Evolutionary conservation across 2,797 vertebrate species (phyloP).

Genomic region (Botia kubotai): DNA sequence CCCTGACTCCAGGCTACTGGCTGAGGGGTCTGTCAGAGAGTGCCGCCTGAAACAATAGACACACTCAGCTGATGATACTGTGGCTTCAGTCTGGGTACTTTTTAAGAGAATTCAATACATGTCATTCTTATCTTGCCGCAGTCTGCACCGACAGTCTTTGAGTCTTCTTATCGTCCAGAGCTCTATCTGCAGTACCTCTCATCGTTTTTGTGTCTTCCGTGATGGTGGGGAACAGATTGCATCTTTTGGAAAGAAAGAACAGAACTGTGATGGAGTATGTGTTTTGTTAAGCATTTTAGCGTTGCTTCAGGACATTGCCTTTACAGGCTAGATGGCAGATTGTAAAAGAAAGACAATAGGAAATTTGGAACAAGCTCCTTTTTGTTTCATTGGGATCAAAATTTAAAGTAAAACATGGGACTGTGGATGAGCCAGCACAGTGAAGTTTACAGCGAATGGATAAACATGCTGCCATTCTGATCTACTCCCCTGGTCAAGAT

Average conservation of each 20-base stretch:
- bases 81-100: slow-evolving; percentile 3
- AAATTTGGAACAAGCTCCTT: not conserved
- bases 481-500: slow-evolving; percentile 57
- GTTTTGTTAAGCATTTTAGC: not conserved
- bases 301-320: not conserved
- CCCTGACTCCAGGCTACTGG: not conserved
- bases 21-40: slow-evolving; percentile 9
- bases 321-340: not conserved
- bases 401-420: slow-evolving; percentile 14
- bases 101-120: not conserved
- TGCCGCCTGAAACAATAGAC: slow-evolving; percentile 22
- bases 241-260: not conserved
- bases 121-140: not conserved
- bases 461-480: slow-evolving; percentile 1
- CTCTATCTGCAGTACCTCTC: not conserved
- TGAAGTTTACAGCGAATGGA: slow-evolving; percentile 16
- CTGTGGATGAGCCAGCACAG: not conserved
- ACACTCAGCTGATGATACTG: not conserved
- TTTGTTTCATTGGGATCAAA: not conserved
- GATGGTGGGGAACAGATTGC: not conserved
- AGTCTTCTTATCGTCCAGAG: not conserved
- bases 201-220: slow-evolving; percentile 22
- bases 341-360: slow-evolving; percentile 52
- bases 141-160: slow-evolving; percentile 1
- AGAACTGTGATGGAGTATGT: slow-evolving; percentile 8